Conservation (phyloP, 2,113 vertebrate genomes). For the Rattus rattus region DNA sequence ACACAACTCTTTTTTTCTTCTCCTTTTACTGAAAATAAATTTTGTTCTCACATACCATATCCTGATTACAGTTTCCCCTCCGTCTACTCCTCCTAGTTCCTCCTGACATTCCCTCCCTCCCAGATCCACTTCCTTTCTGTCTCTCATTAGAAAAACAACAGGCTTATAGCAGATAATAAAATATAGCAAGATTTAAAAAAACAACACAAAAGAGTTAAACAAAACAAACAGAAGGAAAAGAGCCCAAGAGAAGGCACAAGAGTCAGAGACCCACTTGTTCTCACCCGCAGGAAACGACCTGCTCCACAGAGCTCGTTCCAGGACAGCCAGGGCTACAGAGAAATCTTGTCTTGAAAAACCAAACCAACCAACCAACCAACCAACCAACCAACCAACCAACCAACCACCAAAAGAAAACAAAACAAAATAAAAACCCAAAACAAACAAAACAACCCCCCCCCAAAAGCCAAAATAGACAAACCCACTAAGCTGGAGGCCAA, state of each 20-base stretch:
- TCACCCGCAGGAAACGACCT: background rate
- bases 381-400: no score
- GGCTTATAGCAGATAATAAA: background rate
- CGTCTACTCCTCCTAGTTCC: background rate
- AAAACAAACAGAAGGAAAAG: background rate
- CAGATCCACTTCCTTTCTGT: background rate
- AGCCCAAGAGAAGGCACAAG: background rate
- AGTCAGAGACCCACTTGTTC: background rate
- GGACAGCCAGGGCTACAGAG: background rate
- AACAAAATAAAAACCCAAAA: no score
- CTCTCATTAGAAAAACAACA: background rate
- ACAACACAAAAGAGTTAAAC: background rate
- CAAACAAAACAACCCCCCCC: no score
- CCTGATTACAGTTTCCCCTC: background rate
- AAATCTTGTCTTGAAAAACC: no score
- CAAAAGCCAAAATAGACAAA: no score
- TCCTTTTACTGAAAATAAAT: background rate
- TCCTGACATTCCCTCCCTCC: background rate
- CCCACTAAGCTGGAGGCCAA: background rate
- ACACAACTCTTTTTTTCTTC: no score
- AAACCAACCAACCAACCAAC: no score
- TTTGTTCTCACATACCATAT: background rate
- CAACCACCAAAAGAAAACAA: no score
- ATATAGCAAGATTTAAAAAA: background rate
- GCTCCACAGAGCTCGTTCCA: background rate